These are phyloP conservation scores for Oreochromis spilurus DNA, from an alignment of 2,113 vertebrate species.

Conservation along the genomic window DNA sequence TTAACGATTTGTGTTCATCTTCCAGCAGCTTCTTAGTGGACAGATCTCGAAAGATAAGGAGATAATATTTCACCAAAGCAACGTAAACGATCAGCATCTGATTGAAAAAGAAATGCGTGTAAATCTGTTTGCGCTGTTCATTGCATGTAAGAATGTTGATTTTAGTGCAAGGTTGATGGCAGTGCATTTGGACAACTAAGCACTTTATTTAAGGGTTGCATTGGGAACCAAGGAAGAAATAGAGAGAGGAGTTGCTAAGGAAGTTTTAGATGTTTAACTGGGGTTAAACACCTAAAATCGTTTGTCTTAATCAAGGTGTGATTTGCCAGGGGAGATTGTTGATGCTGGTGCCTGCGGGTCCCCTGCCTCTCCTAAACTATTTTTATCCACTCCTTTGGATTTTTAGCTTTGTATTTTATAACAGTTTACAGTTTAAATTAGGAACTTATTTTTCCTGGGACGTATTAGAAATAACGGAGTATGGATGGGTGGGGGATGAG, in stretches of 20 bases:
- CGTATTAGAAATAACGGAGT: accelerated
- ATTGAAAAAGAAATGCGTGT: accelerated
- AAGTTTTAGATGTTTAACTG: neutral
- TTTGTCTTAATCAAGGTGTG: neutral
- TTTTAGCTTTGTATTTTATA: neutral
- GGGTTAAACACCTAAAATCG: neutral
- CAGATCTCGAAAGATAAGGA: neutral
- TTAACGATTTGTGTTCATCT: neutral
- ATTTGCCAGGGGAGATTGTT: neutral
- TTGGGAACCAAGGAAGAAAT: neutral
- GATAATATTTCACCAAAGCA: neutral
- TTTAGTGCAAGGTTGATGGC: neutral
- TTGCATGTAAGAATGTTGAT: neutral
- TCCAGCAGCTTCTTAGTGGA: neutral
- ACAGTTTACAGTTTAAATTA: neutral
- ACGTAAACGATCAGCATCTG: neutral
- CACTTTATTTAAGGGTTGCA: neutral
- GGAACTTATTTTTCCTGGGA: neutral
- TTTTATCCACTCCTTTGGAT: neutral
- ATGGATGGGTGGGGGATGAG: accelerated
- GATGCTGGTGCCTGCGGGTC: neutral
- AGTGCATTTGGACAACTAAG: neutral
- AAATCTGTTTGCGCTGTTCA: neutral
- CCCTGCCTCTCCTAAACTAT: neutral
- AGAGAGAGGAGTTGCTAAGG: neutral